Base-by-base conservation (phyloP, 2,888 invertebrate species). In the Rhagonycha fulva region DNA sequence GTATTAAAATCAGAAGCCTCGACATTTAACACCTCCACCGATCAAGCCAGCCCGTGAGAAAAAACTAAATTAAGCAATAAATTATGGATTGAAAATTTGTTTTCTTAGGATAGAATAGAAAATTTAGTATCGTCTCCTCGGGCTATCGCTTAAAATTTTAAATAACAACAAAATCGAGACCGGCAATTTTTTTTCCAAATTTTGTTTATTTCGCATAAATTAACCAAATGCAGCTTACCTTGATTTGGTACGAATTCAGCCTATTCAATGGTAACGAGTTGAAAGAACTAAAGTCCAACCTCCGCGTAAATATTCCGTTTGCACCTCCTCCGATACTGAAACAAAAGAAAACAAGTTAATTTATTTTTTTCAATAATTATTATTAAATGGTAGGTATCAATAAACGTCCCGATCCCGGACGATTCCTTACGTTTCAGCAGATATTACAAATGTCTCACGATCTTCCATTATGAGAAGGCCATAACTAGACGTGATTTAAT, bases 241-340 rank as follows among this genome's bases (percentile, higher is more conserved):
- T 98, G 88, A 99, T 98, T 92, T 98, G 98, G 91, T 98, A 98
- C 86, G 98, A 98, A 92, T 99, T 99, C 88, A 98, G 94, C 91
- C 98, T 98, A 88, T 96, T 95, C 89, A 94, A 94, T 82, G 98
- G 98, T 86, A 99, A 92, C 83, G 94, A 92, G 88, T 97, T 96
- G 92, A 98, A 97, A 72, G 96, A 96, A 85, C 97, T 96, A 91
- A 98, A 97, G 89, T 98, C 98, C 87, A 94, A 91, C 82, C 99
- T 94, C 84, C 97, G 93, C 63, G 95, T 94, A 90, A 99, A 99
- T 84, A 98, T 97, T 76, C 96, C 96, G 87, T 95, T 96, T 80
- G 96, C 95, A 81, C 95, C 95, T 84, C 95, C 95, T 82, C 94
- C 95, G 86, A 95, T 93, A 87, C 96, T 96, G 92, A 26, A 90